Conservation (phyloP, 2,888 invertebrate genomes). For the Drosophila villosipedis region DNA sequence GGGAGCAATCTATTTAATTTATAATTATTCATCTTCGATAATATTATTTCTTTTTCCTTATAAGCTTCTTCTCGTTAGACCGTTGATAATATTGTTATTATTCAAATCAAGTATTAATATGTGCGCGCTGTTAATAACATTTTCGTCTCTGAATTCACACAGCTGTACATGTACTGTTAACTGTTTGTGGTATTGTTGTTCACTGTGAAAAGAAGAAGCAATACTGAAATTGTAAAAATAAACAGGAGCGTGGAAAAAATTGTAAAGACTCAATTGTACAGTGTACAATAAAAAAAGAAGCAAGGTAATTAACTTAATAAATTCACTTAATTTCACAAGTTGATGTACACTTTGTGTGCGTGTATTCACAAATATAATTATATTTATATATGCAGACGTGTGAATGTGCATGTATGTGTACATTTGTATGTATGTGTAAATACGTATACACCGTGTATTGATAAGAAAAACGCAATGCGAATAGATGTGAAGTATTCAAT, state of each 20-base stretch:
- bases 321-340: not conserved
- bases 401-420: conserved; percentile 18
- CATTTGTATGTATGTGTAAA: conserved; percentile 13
- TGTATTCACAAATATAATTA: conserved; percentile 17
- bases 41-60: not conserved
- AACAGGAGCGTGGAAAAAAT: conserved; percentile 44
- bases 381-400: conserved; percentile 7
- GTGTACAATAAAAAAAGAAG: conserved; percentile 9
- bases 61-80: not conserved
- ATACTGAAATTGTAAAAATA: conserved; percentile 43
- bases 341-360: conserved; percentile 1
- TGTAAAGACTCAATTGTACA: conserved; percentile 25
- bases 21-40: not conserved
- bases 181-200: not conserved
- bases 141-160: not conserved
- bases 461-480: conserved; percentile 59
- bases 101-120: not conserved
- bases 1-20: not conserved
- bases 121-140: conserved; percentile 8
- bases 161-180: conserved; percentile 4
- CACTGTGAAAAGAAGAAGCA: conserved; percentile 18
- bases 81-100: not conserved
- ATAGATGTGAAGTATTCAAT: conserved; percentile 8
- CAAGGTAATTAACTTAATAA: conserved; percentile 24
- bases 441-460: conserved; percentile 27